Base-by-base conservation (phyloP, 2,888 invertebrate genomes). In the Drepanosiphum platanoidis region DNA sequence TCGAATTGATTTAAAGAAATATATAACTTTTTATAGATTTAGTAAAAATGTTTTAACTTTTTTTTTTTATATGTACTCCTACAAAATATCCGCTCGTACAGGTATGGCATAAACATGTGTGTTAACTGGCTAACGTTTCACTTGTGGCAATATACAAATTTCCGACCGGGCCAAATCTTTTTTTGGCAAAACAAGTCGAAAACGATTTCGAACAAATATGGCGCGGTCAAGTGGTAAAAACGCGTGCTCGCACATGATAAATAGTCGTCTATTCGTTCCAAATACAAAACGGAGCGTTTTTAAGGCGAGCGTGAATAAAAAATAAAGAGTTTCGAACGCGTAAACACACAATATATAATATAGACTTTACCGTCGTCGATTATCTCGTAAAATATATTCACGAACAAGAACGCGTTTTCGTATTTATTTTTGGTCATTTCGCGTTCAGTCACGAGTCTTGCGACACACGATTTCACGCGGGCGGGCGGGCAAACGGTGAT, bases 111-210 rank as follows among this genome's bases (percentile, higher is more conserved):
- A 52, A 18, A 18, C 2, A 52, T n/a, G n/a, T n/a, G n/a, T n/a
- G n/a, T 52, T 52, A 5, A 4, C 11, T 8, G 42, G 11, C 11
- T 13, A 42, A 61, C 61, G n/a, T n/a, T n/a, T n/a, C n/a, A 61
- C 9, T 27, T 11, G 61, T 61, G 5, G 11, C 11, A 11, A 34
- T 3, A 68, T 34, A 74, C 22, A 18, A 27, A 52, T 34, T 52
- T 52, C 34, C n/a, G 15, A n/a, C n/a, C 7, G 15, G 58, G 52
- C 34, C 34, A 58, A 58, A 58, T n/a, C n/a, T 8, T 9, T 22
- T 39, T n/a, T 46, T 72, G 72, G 39, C 58, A 75, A 58, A 34
- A 75, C 15, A n/a, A 75, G 58, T 34, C 13, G 42, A 72, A n/a
- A 34, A 68, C 34, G 32, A 34, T 34, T 34, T 68, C 34, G 13